Percentiles rank a stretch among this genome's conserved stretches.
phyloP scores from a whole-genome alignment of 1,140 invertebrate genomes.

The Anastrepha ludens region DNA sequence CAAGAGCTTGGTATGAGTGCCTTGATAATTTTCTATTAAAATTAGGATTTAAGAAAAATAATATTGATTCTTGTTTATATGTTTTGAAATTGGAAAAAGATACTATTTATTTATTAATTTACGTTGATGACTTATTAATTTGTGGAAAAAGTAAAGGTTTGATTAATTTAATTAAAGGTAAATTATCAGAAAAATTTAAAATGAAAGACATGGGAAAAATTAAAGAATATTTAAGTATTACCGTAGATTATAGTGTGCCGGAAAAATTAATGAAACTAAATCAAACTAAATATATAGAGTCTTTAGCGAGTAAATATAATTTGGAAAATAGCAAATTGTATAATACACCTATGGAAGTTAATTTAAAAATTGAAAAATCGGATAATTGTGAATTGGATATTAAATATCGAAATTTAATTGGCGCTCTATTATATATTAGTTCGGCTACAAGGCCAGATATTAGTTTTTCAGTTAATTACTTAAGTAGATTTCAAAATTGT shows the following conservation, averaged over 20 bases:
- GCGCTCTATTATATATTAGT: constrained; percentile 73
- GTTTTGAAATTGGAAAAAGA: constrained; percentile 61
- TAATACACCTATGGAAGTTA: constrained; percentile 73
- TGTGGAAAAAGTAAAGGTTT: constrained; percentile 58
- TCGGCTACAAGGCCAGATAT: constrained; percentile 72
- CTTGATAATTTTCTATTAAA: constrained; percentile 61
- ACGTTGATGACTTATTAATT: constrained; percentile 58
- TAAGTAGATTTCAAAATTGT: constrained; percentile 71
- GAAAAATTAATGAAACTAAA: constrained; percentile 65
- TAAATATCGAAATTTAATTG: constrained; percentile 67
- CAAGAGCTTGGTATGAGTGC: constrained; percentile 69
- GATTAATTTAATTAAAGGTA: constrained; percentile 63
- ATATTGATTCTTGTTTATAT: constrained; percentile 58
- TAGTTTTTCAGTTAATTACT: constrained; percentile 57
- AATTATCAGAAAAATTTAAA: constrained; percentile 65
- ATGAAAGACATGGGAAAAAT: constrained; percentile 70
- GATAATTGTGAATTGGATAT: not conserved
- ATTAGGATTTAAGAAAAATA: constrained; percentile 54
- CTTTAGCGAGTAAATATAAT: constrained; percentile 70
- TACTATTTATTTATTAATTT: constrained; percentile 60
- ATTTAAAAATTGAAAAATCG: constrained; percentile 70
- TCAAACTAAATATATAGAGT: constrained; percentile 73
- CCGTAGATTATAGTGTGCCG: constrained; percentile 67
- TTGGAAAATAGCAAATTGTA: constrained; percentile 61
- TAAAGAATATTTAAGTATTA: constrained; percentile 60